Evolutionary conservation across 2,797 vertebrate genomes (phyloP).

Genomic region (Sebastes oblongus): DNA sequence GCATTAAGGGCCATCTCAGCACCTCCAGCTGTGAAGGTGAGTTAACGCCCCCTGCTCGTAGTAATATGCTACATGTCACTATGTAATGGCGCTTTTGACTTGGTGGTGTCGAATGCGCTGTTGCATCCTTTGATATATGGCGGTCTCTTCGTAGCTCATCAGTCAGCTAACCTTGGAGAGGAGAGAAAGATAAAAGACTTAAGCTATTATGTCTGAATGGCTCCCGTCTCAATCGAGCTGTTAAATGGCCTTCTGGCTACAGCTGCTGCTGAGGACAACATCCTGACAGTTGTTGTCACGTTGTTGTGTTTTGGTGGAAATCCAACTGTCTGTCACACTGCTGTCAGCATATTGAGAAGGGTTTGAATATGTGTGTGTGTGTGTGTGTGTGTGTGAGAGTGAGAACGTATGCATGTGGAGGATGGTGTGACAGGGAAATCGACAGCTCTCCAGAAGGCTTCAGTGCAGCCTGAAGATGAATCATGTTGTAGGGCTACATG

Average conservation of each 20-base stretch:
- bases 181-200: slow-evolving; percentile 70
- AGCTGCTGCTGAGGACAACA: slow-evolving; percentile 45
- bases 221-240: slow-evolving; percentile 69
- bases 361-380: background rate
- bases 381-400: no score
- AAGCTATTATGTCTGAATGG: slow-evolving; percentile 66
- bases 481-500: slow-evolving; percentile 1
- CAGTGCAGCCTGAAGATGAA: background rate
- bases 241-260: slow-evolving; percentile 56
- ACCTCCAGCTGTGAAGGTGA: slow-evolving; percentile 61
- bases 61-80: slow-evolving; percentile 61
- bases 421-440: background rate
- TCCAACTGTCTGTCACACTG: slow-evolving; percentile 50
- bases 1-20: slow-evolving; percentile 33
- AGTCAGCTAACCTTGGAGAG: slow-evolving; percentile 72
- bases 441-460: slow-evolving; percentile 20
- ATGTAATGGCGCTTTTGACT: slow-evolving; percentile 66
- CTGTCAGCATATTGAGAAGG: slow-evolving; percentile 16
- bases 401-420: background rate
- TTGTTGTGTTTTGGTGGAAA: slow-evolving; percentile 56
- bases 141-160: slow-evolving; percentile 61
- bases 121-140: slow-evolving; percentile 72
- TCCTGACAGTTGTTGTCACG: slow-evolving; percentile 32
- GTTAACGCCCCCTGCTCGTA: slow-evolving; percentile 25
- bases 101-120: slow-evolving; percentile 34